These are phyloP conservation scores for Hypsopygia costalis DNA, from an alignment of 2,888 invertebrate species.

Conservation along the genomic window DNA sequence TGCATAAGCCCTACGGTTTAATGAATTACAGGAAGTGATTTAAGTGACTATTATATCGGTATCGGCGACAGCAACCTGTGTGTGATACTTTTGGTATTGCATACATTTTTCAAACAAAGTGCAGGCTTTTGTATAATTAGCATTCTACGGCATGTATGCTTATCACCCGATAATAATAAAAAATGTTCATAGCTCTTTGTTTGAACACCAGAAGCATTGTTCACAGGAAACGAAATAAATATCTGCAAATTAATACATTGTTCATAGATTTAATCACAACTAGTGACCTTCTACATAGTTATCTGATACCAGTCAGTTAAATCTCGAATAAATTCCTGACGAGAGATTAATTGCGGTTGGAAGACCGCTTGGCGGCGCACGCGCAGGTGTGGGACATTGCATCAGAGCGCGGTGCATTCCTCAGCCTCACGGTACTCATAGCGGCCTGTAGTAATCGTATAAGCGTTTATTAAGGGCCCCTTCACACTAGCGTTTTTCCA, in stretches of 20 bases:
- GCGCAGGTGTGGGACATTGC: slow-evolving; percentile 56
- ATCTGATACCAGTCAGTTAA: slow-evolving; percentile 26
- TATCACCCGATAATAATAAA: too few relatives aligned
- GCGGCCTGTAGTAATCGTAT: slow-evolving; percentile 6
- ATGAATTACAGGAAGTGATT: too few relatives aligned
- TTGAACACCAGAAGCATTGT: slow-evolving; percentile 3
- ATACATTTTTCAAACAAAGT: too few relatives aligned
- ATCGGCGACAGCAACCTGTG: too few relatives aligned
- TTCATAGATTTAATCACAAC: neutral
- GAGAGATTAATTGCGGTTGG: slow-evolving; percentile 51
- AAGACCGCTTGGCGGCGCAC: slow-evolving; percentile 67
- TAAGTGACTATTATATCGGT: too few relatives aligned
- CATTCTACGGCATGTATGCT: too few relatives aligned
- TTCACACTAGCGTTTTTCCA: too few relatives aligned
- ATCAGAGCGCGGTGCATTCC: slow-evolving; percentile 50
- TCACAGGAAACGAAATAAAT: neutral
- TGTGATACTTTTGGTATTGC: too few relatives aligned
- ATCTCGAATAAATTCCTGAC: slow-evolving; percentile 48
- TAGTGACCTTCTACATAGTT: neutral
- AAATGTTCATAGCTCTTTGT: slow-evolving; percentile 4
- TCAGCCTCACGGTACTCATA: slow-evolving; percentile 7
- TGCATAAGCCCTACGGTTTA: too few relatives aligned
- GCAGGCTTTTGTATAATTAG: too few relatives aligned
- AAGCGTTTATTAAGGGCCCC: too few relatives aligned
- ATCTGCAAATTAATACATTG: slow-evolving; percentile 4